Base-by-base conservation (phyloP, 2,797 vertebrate species). In the Pangasius macronema region DNA sequence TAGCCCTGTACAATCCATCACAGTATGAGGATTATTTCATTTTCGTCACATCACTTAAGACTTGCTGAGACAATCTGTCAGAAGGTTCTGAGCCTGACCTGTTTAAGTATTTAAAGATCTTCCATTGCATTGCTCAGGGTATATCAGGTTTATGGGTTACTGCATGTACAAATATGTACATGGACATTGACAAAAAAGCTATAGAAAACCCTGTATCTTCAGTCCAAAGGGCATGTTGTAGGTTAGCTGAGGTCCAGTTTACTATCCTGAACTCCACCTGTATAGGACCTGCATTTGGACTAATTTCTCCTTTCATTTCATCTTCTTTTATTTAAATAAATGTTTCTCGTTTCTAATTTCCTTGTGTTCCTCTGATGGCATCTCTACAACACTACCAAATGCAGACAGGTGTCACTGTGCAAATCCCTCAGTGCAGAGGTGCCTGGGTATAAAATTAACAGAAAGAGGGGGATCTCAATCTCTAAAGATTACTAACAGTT, bases 401-500 rank as follows among this genome's bases (percentile, higher is more conserved):
- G 20, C 9, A 57, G 18, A 79, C 55, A 8, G 4, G 36, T 46
- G 36, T 59, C 53, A 18, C 49, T 27, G 77, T 81, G 61, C 3
- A 7, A 53, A 51, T 83, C 6, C 16, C 46, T 51, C n/a, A 51
- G 4, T 53, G n/a, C n/a, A 33, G 18, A 83, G 27, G n/a, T 83
- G 16, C n/a, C 24, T 53, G 57, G 42, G 33, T 57, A 27, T 63
- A 30, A 85, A 85, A 75, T 49, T 51, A 86, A 49, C 63, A 81
- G n/a, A n/a, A 49, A 57, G 27, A n/a, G 18, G 55, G 42, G 57
- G 68, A 77, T 67, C 22, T 39, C 27, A 30, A 36, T 51, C 49
- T 82, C 46, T 82, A 46, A 82, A 67, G 84, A 87, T 88, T 94
- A 92, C 94, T 93, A 91, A 76, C 24, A 82, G 92, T 68, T 89